phyloP scores from a whole-genome alignment of 1,140 invertebrate genomes.

The Drosophila parabipectinata region DNA sequence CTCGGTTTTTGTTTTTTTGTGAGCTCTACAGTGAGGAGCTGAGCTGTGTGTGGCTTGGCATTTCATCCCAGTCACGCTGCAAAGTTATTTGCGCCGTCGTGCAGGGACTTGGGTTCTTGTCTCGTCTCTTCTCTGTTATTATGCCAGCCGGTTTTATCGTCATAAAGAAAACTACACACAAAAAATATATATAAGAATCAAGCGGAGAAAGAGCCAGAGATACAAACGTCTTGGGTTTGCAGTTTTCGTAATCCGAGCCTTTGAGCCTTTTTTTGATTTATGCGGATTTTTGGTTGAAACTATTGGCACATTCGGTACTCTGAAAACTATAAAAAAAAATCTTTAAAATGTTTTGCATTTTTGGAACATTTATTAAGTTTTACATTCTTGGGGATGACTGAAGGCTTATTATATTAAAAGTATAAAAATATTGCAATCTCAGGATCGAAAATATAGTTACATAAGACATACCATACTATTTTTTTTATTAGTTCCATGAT shows the following conservation, averaged over 20 bases:
- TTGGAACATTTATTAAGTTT: no score
- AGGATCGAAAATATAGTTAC: no score
- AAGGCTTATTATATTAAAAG: no score
- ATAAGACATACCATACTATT: no score
- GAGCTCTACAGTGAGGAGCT: not conserved
- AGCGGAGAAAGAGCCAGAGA: conserved; percentile 23
- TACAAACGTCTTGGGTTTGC: conserved; percentile 49
- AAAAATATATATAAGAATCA: conserved; percentile 1
- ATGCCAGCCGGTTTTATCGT: conserved; percentile 77
- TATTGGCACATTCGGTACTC: conserved; percentile 40
- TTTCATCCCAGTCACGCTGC: conserved; percentile 79
- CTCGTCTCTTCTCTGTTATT: conserved; percentile 64
- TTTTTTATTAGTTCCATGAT: no score
- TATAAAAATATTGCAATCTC: no score
- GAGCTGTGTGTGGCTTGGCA: conserved; percentile 62
- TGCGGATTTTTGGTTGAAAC: conserved; percentile 58
- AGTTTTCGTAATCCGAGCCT: conserved; percentile 65
- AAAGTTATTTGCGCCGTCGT: conserved; percentile 79
- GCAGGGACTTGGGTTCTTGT: conserved; percentile 52
- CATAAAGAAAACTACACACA: conserved; percentile 38
- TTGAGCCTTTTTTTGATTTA: conserved; percentile 64
- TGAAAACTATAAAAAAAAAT: no score
- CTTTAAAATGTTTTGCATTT: not conserved
- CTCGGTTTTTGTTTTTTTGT: conserved; percentile 1
- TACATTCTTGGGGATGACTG: no score